Base-by-base conservation (phyloP, 2,888 invertebrate species). In the Lasius platythorax region DNA sequence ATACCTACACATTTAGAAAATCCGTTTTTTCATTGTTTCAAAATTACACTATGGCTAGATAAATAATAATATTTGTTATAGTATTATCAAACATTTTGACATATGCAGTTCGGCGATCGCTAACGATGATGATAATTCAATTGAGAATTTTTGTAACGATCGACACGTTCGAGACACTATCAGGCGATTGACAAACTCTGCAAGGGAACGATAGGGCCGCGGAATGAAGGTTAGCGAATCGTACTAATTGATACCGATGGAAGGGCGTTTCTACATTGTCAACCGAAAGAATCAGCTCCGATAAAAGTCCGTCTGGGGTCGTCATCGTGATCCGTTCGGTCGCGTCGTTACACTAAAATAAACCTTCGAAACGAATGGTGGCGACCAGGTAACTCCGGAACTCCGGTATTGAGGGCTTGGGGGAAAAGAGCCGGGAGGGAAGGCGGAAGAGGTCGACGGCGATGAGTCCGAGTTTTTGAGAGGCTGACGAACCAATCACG, bases 401-500 rank as follows among this genome's bases (percentile, higher is more conserved):
- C 73, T 53, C 46, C 50, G 83, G 72, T 63, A 73, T 78, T 82
- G 79, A 68, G 86, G 70, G 53, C 33, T 40, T 12, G 75, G 67
- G 50, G 28, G 56, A 73, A 64, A 66, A 40, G 50, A 33, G 67
- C 53, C 46, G 50, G 74, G 68, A 72, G 56, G 83, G 64, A 72
- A 82, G 85, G 85, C 72, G 83, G 87, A 88, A 83, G 85, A 79
- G 84, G 79, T 85, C 85, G 82, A 43, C 81, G 84, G 84, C 81
- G 85, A 88, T 84, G 87, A 89, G 89, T 85, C 79, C 83, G 90
- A 92, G 89, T 92, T 93, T 93, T 93, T 92, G 90, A 92, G 92
- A 88, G 91, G 86, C 91, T 92, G 92, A 93, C 91, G 91, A 93
- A 93, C 93, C 93, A 94, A 94, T 94, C 93, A 94, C 92, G 90